Percentiles rank a stretch among this genome's conserved stretches.
Conservation (phyloP, 2,797 vertebrate species). For the Dendrocincla tyrannina region DNA sequence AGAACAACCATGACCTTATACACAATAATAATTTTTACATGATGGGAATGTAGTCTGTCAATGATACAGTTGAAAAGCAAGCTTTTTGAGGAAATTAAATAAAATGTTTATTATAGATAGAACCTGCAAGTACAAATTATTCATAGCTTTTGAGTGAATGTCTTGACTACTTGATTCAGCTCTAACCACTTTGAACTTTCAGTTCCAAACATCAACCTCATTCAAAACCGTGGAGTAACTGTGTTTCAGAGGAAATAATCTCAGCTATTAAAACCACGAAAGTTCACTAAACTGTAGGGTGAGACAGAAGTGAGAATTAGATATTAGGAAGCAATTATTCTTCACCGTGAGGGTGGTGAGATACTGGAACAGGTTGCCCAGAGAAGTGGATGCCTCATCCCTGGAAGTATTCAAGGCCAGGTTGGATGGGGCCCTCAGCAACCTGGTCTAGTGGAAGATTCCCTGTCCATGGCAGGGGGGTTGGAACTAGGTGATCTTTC, state of each 20-base stretch:
- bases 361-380: background rate
- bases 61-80: background rate
- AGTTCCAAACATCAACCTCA: background rate
- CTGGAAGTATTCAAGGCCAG: background rate
- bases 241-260: background rate
- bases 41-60: background rate
- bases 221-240: background rate
- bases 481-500: background rate
- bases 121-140: background rate
- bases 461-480: accelerated
- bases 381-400: background rate
- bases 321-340: background rate
- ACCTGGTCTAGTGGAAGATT: background rate
- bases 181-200: background rate
- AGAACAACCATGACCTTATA: background rate
- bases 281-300: background rate
- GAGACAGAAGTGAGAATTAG: background rate
- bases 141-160: background rate
- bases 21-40: background rate
- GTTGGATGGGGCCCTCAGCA: background rate
- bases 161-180: background rate
- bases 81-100: background rate
- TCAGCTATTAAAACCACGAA: background rate
- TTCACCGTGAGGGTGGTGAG: background rate
- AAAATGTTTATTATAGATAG: background rate